A percentile compares a stretch with the other conserved stretches of the same genome.
phyloP scores from a whole-genome alignment of 2,888 invertebrate species.

The Drosophila ochracea region DNA sequence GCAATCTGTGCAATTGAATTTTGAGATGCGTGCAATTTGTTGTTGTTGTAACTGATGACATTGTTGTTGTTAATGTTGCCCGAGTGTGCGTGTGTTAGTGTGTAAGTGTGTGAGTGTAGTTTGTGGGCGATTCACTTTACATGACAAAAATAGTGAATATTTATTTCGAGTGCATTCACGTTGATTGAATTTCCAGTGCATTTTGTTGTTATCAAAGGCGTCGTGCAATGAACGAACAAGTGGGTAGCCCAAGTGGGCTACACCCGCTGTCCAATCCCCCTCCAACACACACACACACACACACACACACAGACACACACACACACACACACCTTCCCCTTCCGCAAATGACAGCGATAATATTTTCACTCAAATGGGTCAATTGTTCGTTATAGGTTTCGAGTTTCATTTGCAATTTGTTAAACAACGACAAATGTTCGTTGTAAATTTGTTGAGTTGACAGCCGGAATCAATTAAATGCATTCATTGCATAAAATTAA shows the following conservation, averaged over 20 bases:
- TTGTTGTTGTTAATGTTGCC: constrained; percentile 18
- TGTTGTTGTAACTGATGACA: neutral
- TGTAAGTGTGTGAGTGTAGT: constrained; percentile 7
- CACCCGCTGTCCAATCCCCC: neutral
- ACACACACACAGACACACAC: too few relatives aligned
- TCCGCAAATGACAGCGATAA: constrained; percentile 14
- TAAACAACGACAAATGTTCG: constrained; percentile 8
- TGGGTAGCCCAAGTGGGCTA: constrained; percentile 9
- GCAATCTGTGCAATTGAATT: constrained; percentile 51
- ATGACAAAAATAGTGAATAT: constrained; percentile 34
- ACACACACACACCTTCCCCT: neutral
- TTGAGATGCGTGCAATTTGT: constrained; percentile 58
- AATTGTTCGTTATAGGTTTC: constrained; percentile 66
- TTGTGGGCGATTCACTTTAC: constrained; percentile 35
- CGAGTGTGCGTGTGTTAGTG: neutral
- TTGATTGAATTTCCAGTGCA: constrained; percentile 60
- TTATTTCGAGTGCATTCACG: constrained; percentile 55
- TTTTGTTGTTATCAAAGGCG: constrained; percentile 38
- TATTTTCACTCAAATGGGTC: constrained; percentile 57
- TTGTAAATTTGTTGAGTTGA: constrained; percentile 20
- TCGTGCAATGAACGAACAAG: constrained; percentile 24
- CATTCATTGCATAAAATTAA: neutral
- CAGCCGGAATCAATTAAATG: neutral
- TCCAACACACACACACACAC: neutral
- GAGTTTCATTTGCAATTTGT: constrained; percentile 63